Evolutionary conservation across 1,140 invertebrate genomes (phyloP).

Genomic region (Drosophila nigromelanica): DNA sequence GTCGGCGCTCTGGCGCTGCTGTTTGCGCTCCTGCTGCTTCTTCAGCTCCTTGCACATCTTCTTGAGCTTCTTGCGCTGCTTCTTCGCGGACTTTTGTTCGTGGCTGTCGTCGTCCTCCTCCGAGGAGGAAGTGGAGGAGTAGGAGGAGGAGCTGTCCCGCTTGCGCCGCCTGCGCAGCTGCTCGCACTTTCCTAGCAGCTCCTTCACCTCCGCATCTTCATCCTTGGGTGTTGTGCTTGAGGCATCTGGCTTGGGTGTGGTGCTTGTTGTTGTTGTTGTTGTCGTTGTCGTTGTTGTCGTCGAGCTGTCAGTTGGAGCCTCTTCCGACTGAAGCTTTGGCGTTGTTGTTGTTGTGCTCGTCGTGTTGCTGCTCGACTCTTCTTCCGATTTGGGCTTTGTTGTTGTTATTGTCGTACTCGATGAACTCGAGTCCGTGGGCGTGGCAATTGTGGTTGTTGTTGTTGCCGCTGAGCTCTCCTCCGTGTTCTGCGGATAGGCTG

Average conservation of each 20-base stretch:
- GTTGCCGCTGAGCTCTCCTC: slow-evolving; percentile 5
- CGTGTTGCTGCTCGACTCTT: slow-evolving; percentile 13
- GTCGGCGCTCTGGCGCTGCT: slow-evolving; percentile 37
- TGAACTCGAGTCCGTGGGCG: background rate
- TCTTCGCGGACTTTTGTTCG: slow-evolving; percentile 54
- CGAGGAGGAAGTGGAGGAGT: slow-evolving; percentile 47
- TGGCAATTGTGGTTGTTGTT: slow-evolving; percentile 15
- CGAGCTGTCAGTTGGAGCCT: slow-evolving; percentile 4
- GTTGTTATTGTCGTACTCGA: slow-evolving; percentile 16
- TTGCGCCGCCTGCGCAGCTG: slow-evolving; percentile 53
- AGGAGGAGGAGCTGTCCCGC: slow-evolving; percentile 46
- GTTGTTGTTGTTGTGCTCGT: slow-evolving; percentile 26
- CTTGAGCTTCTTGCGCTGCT: slow-evolving; percentile 72
- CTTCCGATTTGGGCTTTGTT: slow-evolving; percentile 16
- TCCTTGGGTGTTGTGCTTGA: slow-evolving; percentile 3
- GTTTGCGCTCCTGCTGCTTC: slow-evolving; percentile 50
- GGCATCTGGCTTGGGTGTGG: slow-evolving; percentile 40
- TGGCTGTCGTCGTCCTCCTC: slow-evolving; percentile 63
- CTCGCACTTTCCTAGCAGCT: slow-evolving; percentile 56
- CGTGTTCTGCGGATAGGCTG: slow-evolving; percentile 43
- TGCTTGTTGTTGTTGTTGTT: slow-evolving; percentile 28
- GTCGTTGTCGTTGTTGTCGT: slow-evolving; percentile 12
- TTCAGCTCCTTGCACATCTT: slow-evolving; percentile 68
- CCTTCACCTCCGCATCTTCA: slow-evolving; percentile 33
- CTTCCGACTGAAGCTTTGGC: slow-evolving; percentile 18